A percentile compares a stretch with the other conserved stretches of the same genome.
These are phyloP conservation scores for Gymnoscopelus braueri DNA, from an alignment of 2,797 vertebrate genomes.

Conservation along the genomic window DNA sequence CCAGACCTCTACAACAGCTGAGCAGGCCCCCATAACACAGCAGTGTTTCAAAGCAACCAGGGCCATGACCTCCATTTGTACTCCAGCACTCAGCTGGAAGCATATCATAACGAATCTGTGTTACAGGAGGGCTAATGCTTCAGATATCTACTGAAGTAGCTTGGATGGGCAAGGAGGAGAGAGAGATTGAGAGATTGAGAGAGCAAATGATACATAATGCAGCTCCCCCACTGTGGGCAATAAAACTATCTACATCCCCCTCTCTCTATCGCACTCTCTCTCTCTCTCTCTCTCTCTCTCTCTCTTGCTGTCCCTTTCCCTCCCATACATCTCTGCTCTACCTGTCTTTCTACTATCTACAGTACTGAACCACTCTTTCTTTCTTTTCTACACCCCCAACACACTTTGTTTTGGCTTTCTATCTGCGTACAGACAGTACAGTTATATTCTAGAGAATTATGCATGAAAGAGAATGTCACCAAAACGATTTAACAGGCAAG, in stretches of 20 bases:
- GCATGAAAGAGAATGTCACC: too few species aligned
- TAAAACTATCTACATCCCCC: slow-evolving; percentile 33
- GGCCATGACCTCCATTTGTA: slow-evolving; percentile 26
- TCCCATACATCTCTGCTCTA: background rate
- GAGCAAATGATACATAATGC: slow-evolving; percentile 34
- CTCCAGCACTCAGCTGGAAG: slow-evolving; percentile 46
- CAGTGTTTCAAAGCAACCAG: slow-evolving; percentile 6
- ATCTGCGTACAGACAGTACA: too few species aligned
- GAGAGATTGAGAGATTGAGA: slow-evolving; percentile 76
- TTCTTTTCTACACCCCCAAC: too few species aligned
- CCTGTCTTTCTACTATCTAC: too few species aligned
- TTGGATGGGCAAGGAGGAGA: slow-evolving; percentile 46
- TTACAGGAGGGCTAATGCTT: slow-evolving; percentile 51
- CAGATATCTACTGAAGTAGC: slow-evolving; percentile 58
- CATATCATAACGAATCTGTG: slow-evolving; percentile 39
- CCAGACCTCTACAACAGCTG: background rate
- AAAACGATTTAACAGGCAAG: too few species aligned
- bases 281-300: slow-evolving; percentile 15
- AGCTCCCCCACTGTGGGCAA: slow-evolving; percentile 62
- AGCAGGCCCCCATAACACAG: background rate
- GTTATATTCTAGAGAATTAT: too few species aligned
- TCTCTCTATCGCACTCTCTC: background rate
- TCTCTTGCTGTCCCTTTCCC: background rate
- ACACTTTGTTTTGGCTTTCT: too few species aligned
- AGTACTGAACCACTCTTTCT: too few species aligned